Conservation (phyloP, 35 echinoderm and acorn worm genomes). For the Eucidaris tribuloides region DNA sequence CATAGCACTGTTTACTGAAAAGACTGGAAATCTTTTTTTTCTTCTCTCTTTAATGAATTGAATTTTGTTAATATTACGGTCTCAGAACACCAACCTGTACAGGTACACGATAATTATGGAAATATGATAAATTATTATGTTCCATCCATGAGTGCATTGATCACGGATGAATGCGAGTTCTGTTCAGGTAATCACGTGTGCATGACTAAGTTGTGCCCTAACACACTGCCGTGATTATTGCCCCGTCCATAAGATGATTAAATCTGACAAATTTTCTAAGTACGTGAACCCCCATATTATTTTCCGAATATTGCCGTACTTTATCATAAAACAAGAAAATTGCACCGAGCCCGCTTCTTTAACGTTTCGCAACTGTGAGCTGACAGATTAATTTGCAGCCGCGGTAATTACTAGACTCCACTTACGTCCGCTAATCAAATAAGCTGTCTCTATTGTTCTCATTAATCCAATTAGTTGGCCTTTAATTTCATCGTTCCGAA, state of each 20-base stretch:
- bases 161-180: constrained; percentile 19
- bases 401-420: constrained; percentile 14
- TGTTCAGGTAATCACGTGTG: constrained; percentile 1
- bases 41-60: too few species aligned
- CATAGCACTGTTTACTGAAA: too few species aligned
- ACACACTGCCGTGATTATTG: constrained; percentile 19
- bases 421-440: constrained; percentile 20
- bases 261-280: constrained; percentile 12
- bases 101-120: constrained; percentile 19
- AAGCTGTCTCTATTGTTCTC: constrained; percentile 3
- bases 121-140: constrained; percentile 27
- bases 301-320: constrained; percentile 26
- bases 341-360: neutral
- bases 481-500: constrained; percentile 22
- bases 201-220: constrained; percentile 3
- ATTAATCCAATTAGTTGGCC: constrained; percentile 18
- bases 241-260: constrained; percentile 1
- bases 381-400: neutral
- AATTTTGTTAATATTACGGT: constrained; percentile 22
- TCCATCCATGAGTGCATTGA: constrained; percentile 15
- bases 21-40: too few species aligned
- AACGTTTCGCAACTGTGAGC: neutral
- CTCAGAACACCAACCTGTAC: neutral
- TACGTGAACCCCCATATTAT: neutral
- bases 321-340: constrained; percentile 12